Percentiles rank a stretch among this genome's conserved stretches.
These are phyloP conservation scores for Habroteleia sp. DNA, from an alignment of 2,888 invertebrate species.

Conservation along the genomic window DNA sequence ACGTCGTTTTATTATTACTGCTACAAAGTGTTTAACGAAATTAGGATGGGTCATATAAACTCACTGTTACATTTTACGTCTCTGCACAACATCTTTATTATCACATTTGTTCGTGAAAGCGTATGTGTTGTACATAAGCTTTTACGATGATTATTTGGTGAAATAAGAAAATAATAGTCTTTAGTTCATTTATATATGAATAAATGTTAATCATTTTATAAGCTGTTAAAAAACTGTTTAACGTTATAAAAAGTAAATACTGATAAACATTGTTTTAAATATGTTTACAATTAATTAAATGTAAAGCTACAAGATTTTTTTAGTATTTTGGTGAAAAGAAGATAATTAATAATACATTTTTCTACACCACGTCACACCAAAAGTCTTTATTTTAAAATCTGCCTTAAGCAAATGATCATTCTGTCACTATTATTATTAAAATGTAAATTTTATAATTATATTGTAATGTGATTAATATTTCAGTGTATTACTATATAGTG, in stretches of 20 bases:
- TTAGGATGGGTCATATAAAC: constrained; percentile 20
- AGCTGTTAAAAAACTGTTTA: no score
- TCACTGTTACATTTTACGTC: constrained; percentile 9
- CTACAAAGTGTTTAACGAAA: constrained; percentile 22
- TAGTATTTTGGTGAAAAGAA: no score
- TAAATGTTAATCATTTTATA: no score
- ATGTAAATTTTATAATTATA: constrained; percentile 31
- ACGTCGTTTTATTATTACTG: constrained; percentile 19
- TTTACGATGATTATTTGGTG: constrained; percentile 16
- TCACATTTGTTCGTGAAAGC: constrained; percentile 6
- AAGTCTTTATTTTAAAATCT: constrained; percentile 21
- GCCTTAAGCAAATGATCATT: constrained; percentile 14
- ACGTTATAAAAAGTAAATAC: no score
- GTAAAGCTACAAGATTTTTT: no score
- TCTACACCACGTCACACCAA: no score
- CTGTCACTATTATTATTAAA: constrained; percentile 35
- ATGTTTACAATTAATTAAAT: no score
- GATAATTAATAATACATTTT: no score
- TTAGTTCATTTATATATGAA: no score
- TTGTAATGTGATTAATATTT: constrained; percentile 35
- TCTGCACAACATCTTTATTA: constrained; percentile 16
- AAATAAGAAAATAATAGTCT: constrained; percentile 1
- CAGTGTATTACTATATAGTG: constrained; percentile 20
- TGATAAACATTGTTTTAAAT: no score
- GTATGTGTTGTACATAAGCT: not conserved